Evolutionary conservation across 2,113 vertebrate species (phyloP), one percentile per base, ranked within the genome.

Genomic region (Entosphenus tridentatus): DNA sequence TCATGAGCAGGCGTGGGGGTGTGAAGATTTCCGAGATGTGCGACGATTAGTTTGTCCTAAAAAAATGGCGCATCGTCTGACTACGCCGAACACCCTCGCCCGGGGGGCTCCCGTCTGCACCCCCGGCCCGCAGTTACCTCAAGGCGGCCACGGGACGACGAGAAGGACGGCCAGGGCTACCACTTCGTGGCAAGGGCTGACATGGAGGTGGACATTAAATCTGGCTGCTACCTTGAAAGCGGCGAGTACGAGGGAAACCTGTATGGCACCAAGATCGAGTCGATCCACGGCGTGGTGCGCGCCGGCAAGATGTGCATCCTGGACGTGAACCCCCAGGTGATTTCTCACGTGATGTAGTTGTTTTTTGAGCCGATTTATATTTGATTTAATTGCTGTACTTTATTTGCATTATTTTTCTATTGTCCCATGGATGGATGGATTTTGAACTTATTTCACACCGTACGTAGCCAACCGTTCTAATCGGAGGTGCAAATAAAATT

Each of bases 201-300:
- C 74, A 97, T 98, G 90, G 91, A 98, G 77, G 79, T 57, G 2
- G 91, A 95, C 78, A 84, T 98, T 75, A 95, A 91, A 78, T 82
- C 82, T 72, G 85, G 92, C 69, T 83, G 84, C 56, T 97, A 95
- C 70, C 78, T 98, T 76, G 93, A 98, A 76, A 86, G 96, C 56
- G 93, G 93, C 9, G 92, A 98, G 71, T 98, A 96, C 21, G 93
- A 97, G 73, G 88, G 84, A 69, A 97, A 97, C 78, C 85, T 98
- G 71, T 98, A 98, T 16, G 92, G 93, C 73, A 98, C 93, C 71
- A 98, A 89, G 78, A 98, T 98, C 2, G 83, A 93, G 77, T 98
- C 93, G 9, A 98, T 98, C 72, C 87, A 89, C 57, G 85, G 96
- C 76, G 92, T 96, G 74, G 87, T 95, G 72, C 74, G 80, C 18